Evolutionary conservation across 2,113 vertebrate species (phyloP), one percentile per base, ranked within the genome.

Genomic region (Heteronetta atricapilla): DNA sequence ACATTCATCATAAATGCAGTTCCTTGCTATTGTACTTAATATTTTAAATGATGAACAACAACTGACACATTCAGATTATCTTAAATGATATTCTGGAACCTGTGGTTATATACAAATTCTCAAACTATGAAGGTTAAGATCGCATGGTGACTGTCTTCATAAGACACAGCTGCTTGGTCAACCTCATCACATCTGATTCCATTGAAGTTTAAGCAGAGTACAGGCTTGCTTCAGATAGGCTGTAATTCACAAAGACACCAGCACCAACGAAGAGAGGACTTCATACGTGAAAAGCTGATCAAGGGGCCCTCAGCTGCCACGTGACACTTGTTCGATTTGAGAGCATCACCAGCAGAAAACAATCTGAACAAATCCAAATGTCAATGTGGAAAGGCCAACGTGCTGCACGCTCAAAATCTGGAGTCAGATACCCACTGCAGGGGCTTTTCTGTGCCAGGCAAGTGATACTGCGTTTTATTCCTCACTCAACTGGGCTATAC

Each of bases 71-170:
- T 60, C 55, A 94, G 60, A 74, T 96, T 96, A 96, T 96, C 96
- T 94, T 76, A 87, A 89, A 86, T 38, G 28, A 46, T 77, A 66
- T 63, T 95, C 82, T 70, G 60, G 86, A 94, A 83, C 29, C 66
- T 0, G 0, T 70, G 52, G 40, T 76, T 91, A 84, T 79, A 52
- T 66, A 94, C 72, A 95, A 48, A 81, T 70, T 68, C 56, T 70
- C 55, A 73, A 72, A 20, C 68, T 74, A 52, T 60, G 88, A 94
- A 93, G 91, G 66, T 92, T 40, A 93, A 78, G 80, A 94, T 29
- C 31, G 50, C 68, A 38, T 29, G 73, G 64, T 83, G 68, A 77
- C 82, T 22, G 36, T 73, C 70, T 85, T 88, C 80, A 90, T 34
- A 85, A 70, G 77, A 62, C 90, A 92, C 92, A 84, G 63, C 81